A percentile compares a stretch with the other conserved stretches of the same genome.
phyloP scores from a whole-genome alignment of 2,113 vertebrate species.

The Pyrgilauda ruficollis region DNA sequence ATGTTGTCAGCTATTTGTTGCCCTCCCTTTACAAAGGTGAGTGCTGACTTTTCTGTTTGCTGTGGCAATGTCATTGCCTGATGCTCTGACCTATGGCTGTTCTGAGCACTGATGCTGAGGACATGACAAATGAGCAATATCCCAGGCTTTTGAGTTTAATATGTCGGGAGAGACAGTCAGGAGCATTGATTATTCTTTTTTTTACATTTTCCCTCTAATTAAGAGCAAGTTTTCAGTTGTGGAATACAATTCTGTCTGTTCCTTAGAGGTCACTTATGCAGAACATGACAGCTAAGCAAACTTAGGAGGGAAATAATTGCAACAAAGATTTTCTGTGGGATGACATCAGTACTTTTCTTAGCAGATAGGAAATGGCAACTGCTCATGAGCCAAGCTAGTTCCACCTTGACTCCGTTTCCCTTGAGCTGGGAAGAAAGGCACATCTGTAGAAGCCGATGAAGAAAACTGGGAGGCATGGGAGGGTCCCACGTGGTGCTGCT shows the following conservation, averaged over 20 bases:
- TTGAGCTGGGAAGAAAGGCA: neutral
- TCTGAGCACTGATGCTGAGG: neutral
- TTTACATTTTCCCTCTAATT: neutral
- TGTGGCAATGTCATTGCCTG: neutral
- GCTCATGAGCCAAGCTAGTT: neutral
- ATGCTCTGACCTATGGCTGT: neutral
- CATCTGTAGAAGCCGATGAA: neutral
- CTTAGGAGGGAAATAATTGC: neutral
- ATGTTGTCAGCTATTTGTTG: neutral
- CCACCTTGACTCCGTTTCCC: neutral
- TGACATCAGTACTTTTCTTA: neutral
- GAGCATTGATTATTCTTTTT: neutral
- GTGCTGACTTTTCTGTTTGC: neutral
- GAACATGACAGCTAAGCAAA: neutral
- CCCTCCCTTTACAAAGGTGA: neutral
- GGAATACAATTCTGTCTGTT: neutral
- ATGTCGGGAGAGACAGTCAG: neutral
- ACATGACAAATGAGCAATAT: neutral
- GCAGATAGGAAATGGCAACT: neutral
- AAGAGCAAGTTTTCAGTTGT: neutral
- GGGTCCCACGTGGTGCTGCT: neutral
- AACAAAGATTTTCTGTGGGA: neutral
- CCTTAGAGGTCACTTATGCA: neutral
- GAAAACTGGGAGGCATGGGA: neutral
- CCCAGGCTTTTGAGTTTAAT: neutral